Evolutionary conservation across 1,140 invertebrate species (phyloP).

Genomic region (Brachystomella parvula): DNA sequence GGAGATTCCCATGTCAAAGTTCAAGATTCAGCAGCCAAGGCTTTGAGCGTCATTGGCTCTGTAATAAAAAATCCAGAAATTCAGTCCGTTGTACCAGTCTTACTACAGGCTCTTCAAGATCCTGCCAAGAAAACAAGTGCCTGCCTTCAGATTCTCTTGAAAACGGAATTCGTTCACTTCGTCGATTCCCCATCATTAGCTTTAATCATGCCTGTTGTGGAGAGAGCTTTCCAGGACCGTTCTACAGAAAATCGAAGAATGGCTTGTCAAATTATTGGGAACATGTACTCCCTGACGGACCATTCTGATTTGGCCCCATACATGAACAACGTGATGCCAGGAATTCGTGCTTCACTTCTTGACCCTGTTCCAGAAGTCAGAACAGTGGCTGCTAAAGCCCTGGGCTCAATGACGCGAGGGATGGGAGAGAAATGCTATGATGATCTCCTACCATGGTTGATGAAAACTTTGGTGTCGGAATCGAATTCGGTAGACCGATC

Average conservation of each 20-base stretch:
- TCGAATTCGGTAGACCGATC: constrained; percentile 89
- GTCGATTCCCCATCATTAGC: constrained; percentile 97
- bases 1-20: constrained; percentile 97
- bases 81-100: constrained; percentile 47
- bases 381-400: constrained; percentile 81
- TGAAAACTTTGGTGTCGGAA: constrained; percentile 96
- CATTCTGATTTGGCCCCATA: constrained; percentile 97
- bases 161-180: constrained; percentile 98
- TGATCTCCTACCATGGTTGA: constrained; percentile 92
- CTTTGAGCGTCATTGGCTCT: constrained; percentile 90
- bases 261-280: constrained; percentile 98
- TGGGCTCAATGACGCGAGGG: constrained; percentile 94
- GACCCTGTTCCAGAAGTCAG: constrained; percentile 96
- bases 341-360: constrained; percentile 87
- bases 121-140: constrained; percentile 89
- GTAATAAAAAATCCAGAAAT: constrained; percentile 99
- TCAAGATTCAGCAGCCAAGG: constrained; percentile 91
- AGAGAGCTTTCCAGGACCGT: constrained; percentile 91
- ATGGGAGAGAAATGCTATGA: constrained; percentile 95
- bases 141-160: constrained; percentile 83
- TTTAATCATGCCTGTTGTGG: constrained; percentile 97
- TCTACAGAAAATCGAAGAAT: constrained; percentile 97
- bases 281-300: constrained; percentile 98
- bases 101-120: constrained; percentile 78
- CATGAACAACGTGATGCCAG: constrained; percentile 91